Evolutionary conservation across 2,888 invertebrate genomes (phyloP), one percentile per base, ranked within the genome.

Genomic region (Harpagoxenus sublaevis): DNA sequence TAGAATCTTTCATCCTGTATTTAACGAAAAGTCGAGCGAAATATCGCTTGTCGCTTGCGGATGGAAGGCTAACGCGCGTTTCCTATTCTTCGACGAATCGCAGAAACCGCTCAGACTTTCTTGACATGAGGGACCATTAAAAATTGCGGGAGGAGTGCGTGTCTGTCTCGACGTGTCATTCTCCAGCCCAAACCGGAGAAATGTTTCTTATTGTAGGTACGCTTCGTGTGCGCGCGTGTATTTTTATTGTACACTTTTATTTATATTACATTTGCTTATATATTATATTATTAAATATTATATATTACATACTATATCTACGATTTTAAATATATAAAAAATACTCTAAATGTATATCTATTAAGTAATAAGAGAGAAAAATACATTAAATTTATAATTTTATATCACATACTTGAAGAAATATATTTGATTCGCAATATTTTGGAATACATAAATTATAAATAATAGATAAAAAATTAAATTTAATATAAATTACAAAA

Each of bases 191-290:
- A 86, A 79, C 73, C 55, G 75, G 65, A 9, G 9, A 39, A 45
- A 39, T 18, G 10, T 73, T 68, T 45, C 35, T 70, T 23, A 23
- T 23, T 1, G 83, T 23, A 23, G 23, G 23, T 53, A 42, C 71
- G 53, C 45, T 15, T 35, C 35, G 84, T 6, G 35, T 6, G 6
- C 35, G 35, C 35, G 35, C 35, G 28, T 85, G 18, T n/a, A 18
- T 86, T 89, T 89, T 51, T 86, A 23, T 23, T 23, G 23, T 23
- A 86, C 85, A 86, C 84, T 89, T 89, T 89, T 87, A 87, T 87
- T 84, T 82, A 83, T 82, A 62, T 53, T 35, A 70, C 18, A 55
- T 31, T 35, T 31, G 18, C 18, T 55, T 51, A 42, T 42, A 23
- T 63, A 42, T 63, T 23, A 23, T 23, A 35, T 31, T 0, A 1